phyloP scores from a whole-genome alignment of 2,888 invertebrate species.

The Odontomyia ornata region DNA sequence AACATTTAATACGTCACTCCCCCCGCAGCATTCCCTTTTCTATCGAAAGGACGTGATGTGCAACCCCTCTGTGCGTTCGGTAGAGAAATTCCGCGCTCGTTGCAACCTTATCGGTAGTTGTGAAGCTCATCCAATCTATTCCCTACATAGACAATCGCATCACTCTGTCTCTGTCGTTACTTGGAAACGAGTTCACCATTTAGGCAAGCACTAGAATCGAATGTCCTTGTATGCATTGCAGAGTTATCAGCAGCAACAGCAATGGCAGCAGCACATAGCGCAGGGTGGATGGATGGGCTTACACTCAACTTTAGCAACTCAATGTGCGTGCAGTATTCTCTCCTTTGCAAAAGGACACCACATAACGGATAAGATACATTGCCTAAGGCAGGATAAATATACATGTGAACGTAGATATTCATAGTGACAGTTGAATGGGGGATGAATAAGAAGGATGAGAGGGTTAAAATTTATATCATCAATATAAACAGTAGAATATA shows the following conservation, averaged over 20 bases:
- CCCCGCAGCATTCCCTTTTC: slow-evolving; percentile 14
- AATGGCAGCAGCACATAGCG: slow-evolving; percentile 1
- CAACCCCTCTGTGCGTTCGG: slow-evolving; percentile 38
- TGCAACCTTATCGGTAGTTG: slow-evolving; percentile 42
- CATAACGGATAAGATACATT: slow-evolving; percentile 15
- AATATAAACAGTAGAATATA: too few relatives aligned
- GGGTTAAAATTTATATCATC: too few relatives aligned
- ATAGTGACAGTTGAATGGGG: too few relatives aligned
- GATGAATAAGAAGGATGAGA: too few relatives aligned
- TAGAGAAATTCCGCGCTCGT: slow-evolving; percentile 28
- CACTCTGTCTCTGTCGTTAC: slow-evolving; percentile 18
- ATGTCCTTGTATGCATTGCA: slow-evolving; percentile 40
- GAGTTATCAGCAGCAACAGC: slow-evolving; percentile 5
- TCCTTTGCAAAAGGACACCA: not conserved
- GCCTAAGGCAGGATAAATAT: not conserved
- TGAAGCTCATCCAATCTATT: slow-evolving; percentile 2
- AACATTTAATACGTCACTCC: slow-evolving; percentile 24
- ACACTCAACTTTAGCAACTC: slow-evolving; percentile 17
- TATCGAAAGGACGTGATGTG: not conserved
- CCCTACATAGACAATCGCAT: not conserved
- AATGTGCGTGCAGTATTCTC: slow-evolving; percentile 35
- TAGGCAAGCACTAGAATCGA: slow-evolving; percentile 6
- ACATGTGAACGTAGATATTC: too few relatives aligned
- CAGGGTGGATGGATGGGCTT: slow-evolving; percentile 25
- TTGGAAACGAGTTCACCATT: slow-evolving; percentile 35